Conservation (phyloP, 2,888 invertebrate species). For the Venustoraphidia nigricollis region DNA sequence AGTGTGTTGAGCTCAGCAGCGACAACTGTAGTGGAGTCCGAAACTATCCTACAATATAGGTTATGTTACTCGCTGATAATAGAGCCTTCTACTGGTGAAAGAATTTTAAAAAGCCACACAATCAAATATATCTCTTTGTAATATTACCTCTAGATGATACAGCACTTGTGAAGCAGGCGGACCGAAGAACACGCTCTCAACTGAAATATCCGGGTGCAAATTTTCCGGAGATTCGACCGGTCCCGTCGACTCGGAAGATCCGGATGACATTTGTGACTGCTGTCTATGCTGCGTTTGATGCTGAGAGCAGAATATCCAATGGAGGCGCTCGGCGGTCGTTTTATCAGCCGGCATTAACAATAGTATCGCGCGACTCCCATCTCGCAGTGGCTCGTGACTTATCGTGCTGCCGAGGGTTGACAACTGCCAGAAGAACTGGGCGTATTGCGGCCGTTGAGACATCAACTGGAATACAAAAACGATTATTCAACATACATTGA, state of each 20-base stretch:
- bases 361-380: conserved; percentile 65
- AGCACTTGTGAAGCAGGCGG: conserved; percentile 59
- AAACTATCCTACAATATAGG: too few species aligned
- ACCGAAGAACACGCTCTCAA: conserved; percentile 51
- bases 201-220: conserved; percentile 25
- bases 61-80: too few species aligned
- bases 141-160: conserved; percentile 51
- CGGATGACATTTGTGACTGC: background rate
- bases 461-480: conserved; percentile 44
- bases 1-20: too few species aligned
- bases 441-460: conserved; percentile 62
- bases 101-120: too few species aligned
- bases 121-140: too few species aligned
- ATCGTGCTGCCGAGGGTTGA: conserved; percentile 78
- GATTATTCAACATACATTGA: background rate
- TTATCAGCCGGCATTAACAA: conserved; percentile 62
- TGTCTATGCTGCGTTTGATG: conserved; percentile 16
- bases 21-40: too few species aligned
- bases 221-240: conserved; percentile 8
- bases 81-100: too few species aligned
- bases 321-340: conserved; percentile 35
- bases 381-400: conserved; percentile 63
- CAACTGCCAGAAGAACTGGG: conserved; percentile 69
- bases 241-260: conserved; percentile 17
- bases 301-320: conserved; percentile 17